Percentiles rank a stretch among this genome's conserved stretches.
These are phyloP conservation scores for Cerceris ruficornis DNA, from an alignment of 2,888 invertebrate species.

Conservation along the genomic window DNA sequence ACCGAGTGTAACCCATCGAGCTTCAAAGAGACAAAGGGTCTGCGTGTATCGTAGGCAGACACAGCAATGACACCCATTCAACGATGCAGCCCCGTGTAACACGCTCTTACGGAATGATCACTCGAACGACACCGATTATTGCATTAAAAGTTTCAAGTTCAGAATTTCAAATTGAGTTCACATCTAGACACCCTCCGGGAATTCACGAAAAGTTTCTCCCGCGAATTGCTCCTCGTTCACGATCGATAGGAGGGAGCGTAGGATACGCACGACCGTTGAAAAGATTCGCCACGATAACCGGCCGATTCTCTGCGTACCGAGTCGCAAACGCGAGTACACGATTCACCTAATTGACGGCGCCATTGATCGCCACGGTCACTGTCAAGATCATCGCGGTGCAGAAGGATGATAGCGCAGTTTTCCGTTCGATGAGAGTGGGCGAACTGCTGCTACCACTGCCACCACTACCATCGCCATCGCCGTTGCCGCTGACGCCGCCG, in stretches of 20 bases:
- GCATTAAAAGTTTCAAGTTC: neutral
- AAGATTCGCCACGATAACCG: neutral
- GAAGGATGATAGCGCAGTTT: conserved; percentile 50
- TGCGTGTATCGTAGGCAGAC: neutral
- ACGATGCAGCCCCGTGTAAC: conserved; percentile 6
- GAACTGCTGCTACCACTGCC: conserved; percentile 1
- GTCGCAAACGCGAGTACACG: conserved; percentile 15
- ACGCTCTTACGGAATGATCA: neutral
- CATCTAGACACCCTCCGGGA: neutral
- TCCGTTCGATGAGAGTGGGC: conserved; percentile 34
- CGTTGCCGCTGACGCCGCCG: neutral
- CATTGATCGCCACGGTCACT: conserved; percentile 71
- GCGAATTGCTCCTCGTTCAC: too few species aligned
- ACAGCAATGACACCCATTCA: neutral
- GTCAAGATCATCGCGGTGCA: conserved; percentile 69
- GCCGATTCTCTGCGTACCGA: conserved; percentile 15
- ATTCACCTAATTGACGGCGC: conserved; percentile 59
- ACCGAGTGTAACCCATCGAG: conserved; percentile 7
- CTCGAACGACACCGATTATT: neutral
- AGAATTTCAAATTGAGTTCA: neutral
- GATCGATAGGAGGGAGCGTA: too few species aligned
- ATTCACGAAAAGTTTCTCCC: too few species aligned
- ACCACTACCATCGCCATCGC: too few species aligned
- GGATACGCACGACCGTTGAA: neutral
- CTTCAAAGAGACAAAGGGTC: conserved; percentile 31